Percentiles rank a stretch among this genome's conserved stretches.
Conservation (phyloP, 1,140 invertebrate genomes). For the Drosophila pruinosa region DNA sequence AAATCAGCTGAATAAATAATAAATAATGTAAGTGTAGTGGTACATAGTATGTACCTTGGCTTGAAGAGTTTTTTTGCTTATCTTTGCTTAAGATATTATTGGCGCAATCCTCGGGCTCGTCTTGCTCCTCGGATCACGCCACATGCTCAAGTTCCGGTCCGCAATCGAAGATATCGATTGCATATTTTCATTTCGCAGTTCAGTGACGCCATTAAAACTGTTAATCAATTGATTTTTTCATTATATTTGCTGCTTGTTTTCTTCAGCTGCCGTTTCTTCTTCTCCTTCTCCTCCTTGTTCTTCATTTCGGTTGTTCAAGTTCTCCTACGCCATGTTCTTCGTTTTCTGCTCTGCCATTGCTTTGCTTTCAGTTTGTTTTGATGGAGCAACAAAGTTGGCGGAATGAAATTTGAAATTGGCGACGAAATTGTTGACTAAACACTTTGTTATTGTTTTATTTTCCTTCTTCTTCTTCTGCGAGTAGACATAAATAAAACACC, state of each 20-base stretch:
- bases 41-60: too few species aligned
- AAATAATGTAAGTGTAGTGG: too few species aligned
- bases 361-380: slow-evolving; percentile 23
- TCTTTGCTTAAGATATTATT: slow-evolving; percentile 4
- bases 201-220: slow-evolving; percentile 60
- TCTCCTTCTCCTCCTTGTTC: too few species aligned
- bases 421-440: slow-evolving; percentile 13
- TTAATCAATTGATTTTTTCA: slow-evolving; percentile 61
- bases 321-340: slow-evolving; percentile 15
- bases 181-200: slow-evolving; percentile 47
- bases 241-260: slow-evolving; percentile 12
- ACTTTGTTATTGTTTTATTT: slow-evolving; percentile 15
- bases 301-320: background rate
- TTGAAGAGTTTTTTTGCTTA: background rate
- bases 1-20: too few species aligned
- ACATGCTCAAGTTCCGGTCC: slow-evolving; percentile 13
- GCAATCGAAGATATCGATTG: slow-evolving; percentile 18
- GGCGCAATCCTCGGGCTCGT: background rate
- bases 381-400: slow-evolving; percentile 33
- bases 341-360: background rate
- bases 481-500: slow-evolving; percentile 15
- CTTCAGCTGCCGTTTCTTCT: background rate
- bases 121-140: slow-evolving; percentile 2
- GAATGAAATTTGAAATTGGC: slow-evolving; percentile 6
- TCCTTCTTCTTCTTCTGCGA: background rate